These are phyloP conservation scores for Automeris io DNA, from an alignment of 2,888 invertebrate species.

Conservation along the genomic window DNA sequence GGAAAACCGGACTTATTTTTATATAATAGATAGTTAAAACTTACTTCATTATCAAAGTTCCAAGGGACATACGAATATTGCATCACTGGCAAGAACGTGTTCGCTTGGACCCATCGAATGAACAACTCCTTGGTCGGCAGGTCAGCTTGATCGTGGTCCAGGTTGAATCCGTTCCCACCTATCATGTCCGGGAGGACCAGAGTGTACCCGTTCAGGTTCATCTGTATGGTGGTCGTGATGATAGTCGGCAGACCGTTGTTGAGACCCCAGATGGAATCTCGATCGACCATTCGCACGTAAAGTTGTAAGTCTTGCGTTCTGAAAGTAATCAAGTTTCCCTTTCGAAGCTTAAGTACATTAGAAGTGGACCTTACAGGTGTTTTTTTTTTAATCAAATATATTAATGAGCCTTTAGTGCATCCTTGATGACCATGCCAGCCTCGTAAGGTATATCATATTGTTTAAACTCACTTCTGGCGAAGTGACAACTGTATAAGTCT, in stretches of 20 bases:
- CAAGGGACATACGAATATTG: conserved; percentile 90
- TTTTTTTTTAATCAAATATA: too few relatives aligned
- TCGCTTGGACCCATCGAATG: conserved; percentile 87
- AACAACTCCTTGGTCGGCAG: conserved; percentile 80
- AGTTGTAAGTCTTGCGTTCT: conserved; percentile 82
- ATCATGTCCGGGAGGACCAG: conserved; percentile 89
- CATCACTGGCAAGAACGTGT: conserved; percentile 85
- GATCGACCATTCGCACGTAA: conserved; percentile 87
- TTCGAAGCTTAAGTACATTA: too few relatives aligned
- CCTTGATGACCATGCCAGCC: too few relatives aligned
- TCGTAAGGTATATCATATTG: too few relatives aligned
- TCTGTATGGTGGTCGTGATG: conserved; percentile 83
- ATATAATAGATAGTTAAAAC: too few relatives aligned
- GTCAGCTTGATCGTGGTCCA: conserved; percentile 59
- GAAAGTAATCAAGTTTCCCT: conserved; percentile 21
- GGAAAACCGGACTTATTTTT: too few relatives aligned
- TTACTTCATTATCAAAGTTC: conserved; percentile 81
- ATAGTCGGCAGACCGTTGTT: conserved; percentile 84
- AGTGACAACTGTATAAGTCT: too few relatives aligned
- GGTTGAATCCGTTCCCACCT: conserved; percentile 80
- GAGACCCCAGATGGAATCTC: conserved; percentile 82
- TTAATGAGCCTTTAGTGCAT: too few relatives aligned
- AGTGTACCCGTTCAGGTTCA: conserved; percentile 81
- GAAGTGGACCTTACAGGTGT: too few relatives aligned
- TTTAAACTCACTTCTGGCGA: too few relatives aligned